Conservation (phyloP, 2,888 invertebrate genomes). For the Synergus umbraculus region DNA sequence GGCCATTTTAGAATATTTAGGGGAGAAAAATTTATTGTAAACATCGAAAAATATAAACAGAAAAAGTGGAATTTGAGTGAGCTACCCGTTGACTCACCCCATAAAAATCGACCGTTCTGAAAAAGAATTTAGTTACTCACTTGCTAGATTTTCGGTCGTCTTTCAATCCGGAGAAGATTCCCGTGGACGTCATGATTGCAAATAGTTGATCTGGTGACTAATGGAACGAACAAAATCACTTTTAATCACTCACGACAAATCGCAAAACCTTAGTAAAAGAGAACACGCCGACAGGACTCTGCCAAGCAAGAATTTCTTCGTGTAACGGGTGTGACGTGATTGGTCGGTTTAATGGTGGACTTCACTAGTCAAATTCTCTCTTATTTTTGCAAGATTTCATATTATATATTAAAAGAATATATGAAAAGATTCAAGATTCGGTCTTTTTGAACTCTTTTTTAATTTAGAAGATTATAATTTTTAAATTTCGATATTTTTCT, state of each 20-base stretch:
- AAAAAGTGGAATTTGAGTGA: background rate
- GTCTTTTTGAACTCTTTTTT: too few species aligned
- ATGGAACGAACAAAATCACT: background rate
- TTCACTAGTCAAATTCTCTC: too few species aligned
- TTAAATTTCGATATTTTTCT: too few species aligned
- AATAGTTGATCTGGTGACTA: background rate
- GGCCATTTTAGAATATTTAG: background rate
- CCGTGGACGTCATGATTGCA: constrained; percentile 26
- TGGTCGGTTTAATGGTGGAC: too few species aligned
- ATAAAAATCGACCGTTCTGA: background rate
- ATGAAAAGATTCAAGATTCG: too few species aligned
- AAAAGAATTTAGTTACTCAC: constrained; percentile 14
- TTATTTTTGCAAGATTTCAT: too few species aligned
- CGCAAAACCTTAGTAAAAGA: background rate
- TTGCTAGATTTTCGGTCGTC: constrained; percentile 32
- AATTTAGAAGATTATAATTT: too few species aligned
- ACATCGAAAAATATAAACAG: background rate
- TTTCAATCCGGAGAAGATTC: constrained; percentile 19
- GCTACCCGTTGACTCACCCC: background rate
- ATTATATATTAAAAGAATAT: too few species aligned
- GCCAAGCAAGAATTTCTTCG: too few species aligned
- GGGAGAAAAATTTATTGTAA: background rate
- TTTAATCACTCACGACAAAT: constrained; percentile 3
- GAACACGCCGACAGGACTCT: too few species aligned
- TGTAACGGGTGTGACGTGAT: too few species aligned